Base-by-base conservation (phyloP, 1,140 invertebrate genomes). In the Rhyzopertha dominica region DNA sequence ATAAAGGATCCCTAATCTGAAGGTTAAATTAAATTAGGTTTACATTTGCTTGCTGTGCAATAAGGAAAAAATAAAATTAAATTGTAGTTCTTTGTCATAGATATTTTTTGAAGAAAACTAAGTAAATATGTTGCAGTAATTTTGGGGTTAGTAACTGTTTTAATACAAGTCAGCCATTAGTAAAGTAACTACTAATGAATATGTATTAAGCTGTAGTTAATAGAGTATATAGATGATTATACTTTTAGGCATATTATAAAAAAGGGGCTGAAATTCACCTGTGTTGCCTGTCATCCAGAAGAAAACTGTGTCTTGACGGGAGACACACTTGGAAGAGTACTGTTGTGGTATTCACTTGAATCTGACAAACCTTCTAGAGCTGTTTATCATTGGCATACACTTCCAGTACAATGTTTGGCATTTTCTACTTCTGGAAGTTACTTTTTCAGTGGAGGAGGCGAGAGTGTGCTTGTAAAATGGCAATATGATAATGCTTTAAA, bases 381-480 rank as follows among this genome's bases (percentile, higher is more conserved):
- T 8, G 66, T 78, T 13, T 80, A 79, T 56, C 87, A 91, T 62
- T 92, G 89, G 89, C 89, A 92, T 67, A 77, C 79, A 10, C 70
- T 87, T 42, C 75, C 82, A 42, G 81, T 90, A 1, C 71, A 73
- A 28, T 79, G 80, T 61, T 61, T 91, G 12, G 67, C 67, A 4
- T 90, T 89, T 59, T 81, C 84, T 24, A 61, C 69, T 41, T 76
- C 78, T 51, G 87, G 87, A 72, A 70, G 69, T 29, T 56, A 62
- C 45, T 67, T 93, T 59, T 84, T 82, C 48, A 87, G 84, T 57
- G 87, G 85, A 22, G 88, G 85, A 12, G 74, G 75, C 38, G 90
- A 93, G 66, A 77, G 78, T 61, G 84, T 87, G 0, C 61, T 93
- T 34, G 87, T 91, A 0, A 86, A 85, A 65, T 92, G 89, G 90